Evolutionary conservation across 2,113 vertebrate species (phyloP), one percentile per base, ranked within the genome.

Genomic region (Centropus unirufus): DNA sequence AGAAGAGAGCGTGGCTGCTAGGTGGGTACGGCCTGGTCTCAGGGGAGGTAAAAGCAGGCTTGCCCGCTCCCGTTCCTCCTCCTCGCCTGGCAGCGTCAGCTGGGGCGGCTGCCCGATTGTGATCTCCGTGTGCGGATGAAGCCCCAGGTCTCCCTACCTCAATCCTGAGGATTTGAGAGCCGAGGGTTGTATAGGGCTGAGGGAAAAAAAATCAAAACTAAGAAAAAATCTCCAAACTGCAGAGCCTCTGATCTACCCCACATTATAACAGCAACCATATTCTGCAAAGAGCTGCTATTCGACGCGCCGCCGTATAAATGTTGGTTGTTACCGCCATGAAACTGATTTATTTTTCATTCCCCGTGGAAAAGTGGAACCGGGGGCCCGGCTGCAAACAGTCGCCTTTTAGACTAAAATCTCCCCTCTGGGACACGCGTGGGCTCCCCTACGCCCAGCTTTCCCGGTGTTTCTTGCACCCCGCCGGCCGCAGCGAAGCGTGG

Each of bases 391-490:
- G 54, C 12, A n/a, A 64, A 9, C 17, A 63, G 49, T 7, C 44
- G 79, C 44, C 61, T 64, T 63, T 42, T 11, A 23, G 55, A 39
- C 3, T 32, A 30, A 75, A 74, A 74, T 57, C 16, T 81, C 40
- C 26, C 22, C 3, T 0, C 6, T 2, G 6, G 23, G 20, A 59
- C 8, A 4, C 3, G 1, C 7, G 3, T 58, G 87, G 27, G 32
- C 26, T 23, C 18, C 19, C 11, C 27, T 32, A 24, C 3, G 3
- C 13, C 39, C 3, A 3, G 6, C 11, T 72, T 67, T 74, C 75
- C 29, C 2, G 3, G 4, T 42, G 69, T 42, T 61, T 2, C 26
- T 18, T 4, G 5, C 44, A 39, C 58, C 61, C 52, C 55, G 44
- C 21, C 1, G 6, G 32, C 62, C 54, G 21, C 14, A 3, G 20